Conservation (phyloP, 2,888 invertebrate genomes). For the Nephrotoma guestfalica region DNA sequence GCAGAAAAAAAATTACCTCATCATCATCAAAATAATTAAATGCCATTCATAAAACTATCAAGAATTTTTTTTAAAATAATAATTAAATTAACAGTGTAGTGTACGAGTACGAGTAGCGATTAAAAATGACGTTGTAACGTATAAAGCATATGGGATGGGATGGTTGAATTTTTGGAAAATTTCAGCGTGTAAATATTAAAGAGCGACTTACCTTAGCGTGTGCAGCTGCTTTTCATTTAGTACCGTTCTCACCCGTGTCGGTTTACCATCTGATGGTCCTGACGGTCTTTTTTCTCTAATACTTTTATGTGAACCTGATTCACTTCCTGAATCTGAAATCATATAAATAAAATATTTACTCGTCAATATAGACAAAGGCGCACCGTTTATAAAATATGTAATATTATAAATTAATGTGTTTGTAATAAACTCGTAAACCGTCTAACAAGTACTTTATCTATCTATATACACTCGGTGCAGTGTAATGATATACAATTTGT, state of each 20-base stretch:
- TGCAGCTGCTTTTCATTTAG: constrained; percentile 97
- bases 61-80: not conserved
- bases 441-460: not conserved
- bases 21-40: not conserved
- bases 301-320: constrained; percentile 79
- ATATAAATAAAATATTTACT: not conserved
- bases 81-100: not conserved
- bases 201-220: constrained; percentile 55
- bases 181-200: not conserved
- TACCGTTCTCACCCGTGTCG: constrained; percentile 96
- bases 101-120: not conserved
- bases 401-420: too few species aligned
- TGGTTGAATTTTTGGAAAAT: not conserved
- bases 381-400: too few species aligned
- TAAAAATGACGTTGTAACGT: not conserved
- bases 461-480: not conserved
- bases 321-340: constrained; percentile 71
- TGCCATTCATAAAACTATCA: not conserved
- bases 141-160: not conserved
- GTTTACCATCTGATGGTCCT: constrained; percentile 66
- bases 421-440: not conserved
- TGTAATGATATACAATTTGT: too few species aligned
- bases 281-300: constrained; percentile 39
- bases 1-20: not conserved
- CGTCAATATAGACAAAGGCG: not conserved